Conservation (phyloP, 2,797 vertebrate species). For the Trichosurus vulpecula region DNA sequence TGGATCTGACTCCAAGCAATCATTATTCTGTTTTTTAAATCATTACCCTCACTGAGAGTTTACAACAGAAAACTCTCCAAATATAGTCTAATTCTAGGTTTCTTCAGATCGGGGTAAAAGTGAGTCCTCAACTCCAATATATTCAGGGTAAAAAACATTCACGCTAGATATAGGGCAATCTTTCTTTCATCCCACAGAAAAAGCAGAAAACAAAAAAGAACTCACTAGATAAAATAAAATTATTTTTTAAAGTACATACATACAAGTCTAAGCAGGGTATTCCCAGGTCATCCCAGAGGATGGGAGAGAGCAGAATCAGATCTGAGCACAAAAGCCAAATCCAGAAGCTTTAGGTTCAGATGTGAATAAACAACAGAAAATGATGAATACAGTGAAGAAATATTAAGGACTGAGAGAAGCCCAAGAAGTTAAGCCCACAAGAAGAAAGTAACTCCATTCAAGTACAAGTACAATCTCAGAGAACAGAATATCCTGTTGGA, state of each 20-base stretch:
- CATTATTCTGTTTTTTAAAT: background rate
- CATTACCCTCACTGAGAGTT: background rate
- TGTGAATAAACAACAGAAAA: no score
- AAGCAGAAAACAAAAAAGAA: background rate
- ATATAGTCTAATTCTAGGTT: background rate
- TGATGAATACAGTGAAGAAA: no score
- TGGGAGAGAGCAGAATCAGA: no score
- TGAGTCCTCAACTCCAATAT: background rate
- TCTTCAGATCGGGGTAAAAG: background rate
- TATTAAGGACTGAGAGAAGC: no score
- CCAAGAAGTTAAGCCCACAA: no score
- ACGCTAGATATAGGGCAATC: background rate
- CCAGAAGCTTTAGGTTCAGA: no score
- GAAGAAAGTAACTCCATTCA: no score
- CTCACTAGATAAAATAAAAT: background rate
- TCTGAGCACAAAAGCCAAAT: no score
- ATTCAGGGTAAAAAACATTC: background rate
- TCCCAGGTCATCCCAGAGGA: no score
- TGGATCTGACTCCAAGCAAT: background rate
- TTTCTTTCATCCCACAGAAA: background rate
- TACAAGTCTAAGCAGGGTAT: no score
- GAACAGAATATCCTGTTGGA: no score
- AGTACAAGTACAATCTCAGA: no score
- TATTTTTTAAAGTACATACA: background rate
- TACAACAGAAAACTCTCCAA: background rate